Percentiles rank a stretch among this genome's conserved stretches.
Evolutionary conservation across 2,888 invertebrate genomes (phyloP).

Genomic region (Adelphocoris suturalis): DNA sequence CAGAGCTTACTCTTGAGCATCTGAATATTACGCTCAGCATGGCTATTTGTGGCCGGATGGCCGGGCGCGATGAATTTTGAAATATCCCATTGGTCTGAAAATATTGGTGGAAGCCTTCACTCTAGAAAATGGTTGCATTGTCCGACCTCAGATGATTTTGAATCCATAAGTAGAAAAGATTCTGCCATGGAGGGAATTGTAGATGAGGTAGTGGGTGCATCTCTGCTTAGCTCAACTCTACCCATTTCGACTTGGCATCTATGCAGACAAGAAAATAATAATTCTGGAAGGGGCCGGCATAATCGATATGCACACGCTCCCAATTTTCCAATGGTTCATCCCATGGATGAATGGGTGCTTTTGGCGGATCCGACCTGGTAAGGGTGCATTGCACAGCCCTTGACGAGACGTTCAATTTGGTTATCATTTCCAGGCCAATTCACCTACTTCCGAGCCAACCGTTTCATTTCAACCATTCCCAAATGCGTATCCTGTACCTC

Average conservation of each 20-base stretch:
- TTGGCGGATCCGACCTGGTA: slow-evolving; percentile 57
- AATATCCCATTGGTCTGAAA: neutral
- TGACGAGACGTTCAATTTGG: slow-evolving; percentile 76
- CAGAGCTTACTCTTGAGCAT: neutral
- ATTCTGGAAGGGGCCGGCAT: slow-evolving; percentile 32
- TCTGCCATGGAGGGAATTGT: neutral
- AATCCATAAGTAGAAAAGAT: slow-evolving; percentile 33
- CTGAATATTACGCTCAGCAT: too few species aligned
- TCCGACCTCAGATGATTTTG: slow-evolving; percentile 29
- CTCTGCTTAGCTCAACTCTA: neutral
- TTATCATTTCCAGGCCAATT: slow-evolving; percentile 75
- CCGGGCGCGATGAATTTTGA: too few species aligned
- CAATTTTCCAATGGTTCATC: slow-evolving; percentile 45
- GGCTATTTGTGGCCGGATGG: too few species aligned
- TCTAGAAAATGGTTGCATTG: slow-evolving; percentile 35
- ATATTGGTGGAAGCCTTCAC: slow-evolving; percentile 25
- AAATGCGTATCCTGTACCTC: too few species aligned
- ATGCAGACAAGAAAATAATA: neutral
- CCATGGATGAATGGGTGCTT: slow-evolving; percentile 29
- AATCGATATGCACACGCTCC: slow-evolving; percentile 5
- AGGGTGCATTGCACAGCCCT: slow-evolving; percentile 75
- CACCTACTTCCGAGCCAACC: too few species aligned
- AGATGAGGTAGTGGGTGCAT: neutral
- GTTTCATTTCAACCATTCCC: too few species aligned
- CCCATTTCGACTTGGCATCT: slow-evolving; percentile 39